These are phyloP conservation scores for Coptodon bakossiorum DNA, from an alignment of 2,113 vertebrate species.

Conservation along the genomic window DNA sequence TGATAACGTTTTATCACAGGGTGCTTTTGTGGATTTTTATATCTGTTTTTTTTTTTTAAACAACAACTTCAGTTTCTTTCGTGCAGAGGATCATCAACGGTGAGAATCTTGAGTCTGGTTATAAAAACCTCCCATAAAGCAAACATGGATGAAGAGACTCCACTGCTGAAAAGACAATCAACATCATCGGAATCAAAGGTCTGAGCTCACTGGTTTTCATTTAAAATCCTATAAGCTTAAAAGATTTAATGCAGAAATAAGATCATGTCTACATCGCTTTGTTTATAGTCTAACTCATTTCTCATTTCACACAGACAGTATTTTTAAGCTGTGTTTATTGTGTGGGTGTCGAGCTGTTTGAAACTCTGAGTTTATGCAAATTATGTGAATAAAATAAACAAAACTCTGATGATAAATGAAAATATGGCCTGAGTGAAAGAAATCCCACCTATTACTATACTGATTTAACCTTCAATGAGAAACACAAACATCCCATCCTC, in stretches of 20 bases:
- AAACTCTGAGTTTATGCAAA: not conserved
- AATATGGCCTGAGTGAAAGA: not conserved
- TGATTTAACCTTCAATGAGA: not conserved
- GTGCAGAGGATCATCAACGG: not conserved
- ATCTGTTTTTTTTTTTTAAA: not conserved
- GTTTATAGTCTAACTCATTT: not conserved
- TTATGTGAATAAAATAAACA: not conserved
- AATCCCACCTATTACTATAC: not conserved
- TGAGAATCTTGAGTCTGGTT: not conserved
- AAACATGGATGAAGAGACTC: slow-evolving; percentile 26
- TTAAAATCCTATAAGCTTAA: not conserved
- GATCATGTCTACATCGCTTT: not conserved
- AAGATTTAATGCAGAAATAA: not conserved
- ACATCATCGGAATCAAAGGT: slow-evolving; percentile 14
- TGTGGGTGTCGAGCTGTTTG: not conserved
- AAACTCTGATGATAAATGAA: not conserved
- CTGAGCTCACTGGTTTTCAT: not conserved
- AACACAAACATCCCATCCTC: not conserved
- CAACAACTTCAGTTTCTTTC: not conserved
- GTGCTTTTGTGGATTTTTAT: not conserved
- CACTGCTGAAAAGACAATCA: slow-evolving; percentile 7
- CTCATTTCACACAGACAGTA: not conserved
- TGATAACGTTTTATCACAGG: not conserved
- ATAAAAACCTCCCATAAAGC: not conserved
- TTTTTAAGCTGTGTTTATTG: not conserved